A percentile compares a stretch with the other conserved stretches of the same genome.
Evolutionary conservation across 1,140 invertebrate species (phyloP).

Genomic region (Augochlora pura): DNA sequence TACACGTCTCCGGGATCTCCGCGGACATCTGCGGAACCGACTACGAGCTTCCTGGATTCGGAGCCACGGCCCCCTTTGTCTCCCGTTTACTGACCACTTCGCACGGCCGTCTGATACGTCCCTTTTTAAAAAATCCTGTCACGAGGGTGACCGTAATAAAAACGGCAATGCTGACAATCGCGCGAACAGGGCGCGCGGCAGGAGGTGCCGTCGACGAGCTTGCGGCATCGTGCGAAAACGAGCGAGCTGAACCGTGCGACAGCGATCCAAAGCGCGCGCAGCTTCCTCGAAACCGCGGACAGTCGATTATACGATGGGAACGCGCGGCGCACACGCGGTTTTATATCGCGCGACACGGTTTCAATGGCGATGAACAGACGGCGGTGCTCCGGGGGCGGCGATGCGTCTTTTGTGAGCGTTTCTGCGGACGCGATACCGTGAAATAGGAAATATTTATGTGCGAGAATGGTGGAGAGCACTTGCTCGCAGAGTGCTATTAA

Average conservation of each 20-base stretch:
- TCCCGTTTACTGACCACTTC: slow-evolving; percentile 42
- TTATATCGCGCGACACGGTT: slow-evolving; percentile 27
- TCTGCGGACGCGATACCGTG: too few relatives aligned
- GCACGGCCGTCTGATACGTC: slow-evolving; percentile 28
- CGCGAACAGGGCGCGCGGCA: neutral
- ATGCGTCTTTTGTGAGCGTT: too few relatives aligned
- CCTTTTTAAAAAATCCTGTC: slow-evolving; percentile 31
- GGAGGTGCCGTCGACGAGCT: too few relatives aligned
- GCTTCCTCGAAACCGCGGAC: neutral
- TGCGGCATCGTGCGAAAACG: too few relatives aligned
- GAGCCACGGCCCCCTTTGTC: neutral
- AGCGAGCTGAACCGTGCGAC: too few relatives aligned
- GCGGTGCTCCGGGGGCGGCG: too few relatives aligned
- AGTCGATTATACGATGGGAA: slow-evolving; percentile 49
- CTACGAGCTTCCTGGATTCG: slow-evolving; percentile 41
- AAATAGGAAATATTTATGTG: too few relatives aligned
- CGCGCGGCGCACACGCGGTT: neutral
- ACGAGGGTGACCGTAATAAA: slow-evolving; percentile 28
- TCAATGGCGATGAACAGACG: too few relatives aligned
- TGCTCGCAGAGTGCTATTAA: too few relatives aligned
- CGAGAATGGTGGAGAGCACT: neutral
- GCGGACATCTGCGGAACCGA: slow-evolving; percentile 22
- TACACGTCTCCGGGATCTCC: slow-evolving; percentile 43
- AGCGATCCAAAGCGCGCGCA: too few relatives aligned
- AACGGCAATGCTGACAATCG: slow-evolving; percentile 21